phyloP scores from a whole-genome alignment of 2,888 invertebrate genomes.

The Cantharis flavilabris region DNA sequence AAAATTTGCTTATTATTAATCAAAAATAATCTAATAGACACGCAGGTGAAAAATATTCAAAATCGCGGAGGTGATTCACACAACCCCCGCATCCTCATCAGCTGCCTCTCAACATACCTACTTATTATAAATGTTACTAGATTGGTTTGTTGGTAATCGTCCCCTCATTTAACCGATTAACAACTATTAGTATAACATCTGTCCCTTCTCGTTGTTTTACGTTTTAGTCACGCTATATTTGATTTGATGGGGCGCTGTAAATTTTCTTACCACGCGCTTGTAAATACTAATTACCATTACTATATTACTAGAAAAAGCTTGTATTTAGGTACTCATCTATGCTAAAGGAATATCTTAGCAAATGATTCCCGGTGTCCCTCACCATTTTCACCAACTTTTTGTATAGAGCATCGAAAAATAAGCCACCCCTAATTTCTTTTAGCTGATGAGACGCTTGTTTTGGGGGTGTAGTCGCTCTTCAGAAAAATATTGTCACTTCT shows the following conservation, averaged over 20 bases:
- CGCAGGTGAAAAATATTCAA: conserved; percentile 22
- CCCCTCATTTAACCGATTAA: conserved; percentile 26
- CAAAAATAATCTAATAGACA: not conserved
- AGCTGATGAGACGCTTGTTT: no score
- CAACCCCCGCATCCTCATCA: conserved; percentile 22
- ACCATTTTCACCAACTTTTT: no score
- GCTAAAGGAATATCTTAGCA: no score
- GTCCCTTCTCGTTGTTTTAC: conserved; percentile 38
- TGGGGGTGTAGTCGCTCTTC: no score
- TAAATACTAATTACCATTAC: not conserved
- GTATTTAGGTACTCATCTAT: no score
- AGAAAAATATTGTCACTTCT: no score
- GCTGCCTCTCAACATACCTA: conserved; percentile 20
- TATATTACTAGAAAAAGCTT: not conserved
- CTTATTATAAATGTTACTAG: conserved; percentile 1
- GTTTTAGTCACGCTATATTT: conserved; percentile 33
- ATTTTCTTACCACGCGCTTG: not conserved
- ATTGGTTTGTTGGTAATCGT: conserved; percentile 9
- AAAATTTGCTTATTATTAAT: not conserved
- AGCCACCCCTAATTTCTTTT: no score
- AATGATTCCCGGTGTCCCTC: no score
- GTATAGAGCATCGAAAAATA: no score
- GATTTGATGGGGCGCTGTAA: conserved; percentile 7
- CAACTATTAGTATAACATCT: conserved; percentile 33
- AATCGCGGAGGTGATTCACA: conserved; percentile 23